These are phyloP conservation scores for Teleogryllus oceanicus DNA, from an alignment of 2,888 invertebrate genomes.

Conservation along the genomic window DNA sequence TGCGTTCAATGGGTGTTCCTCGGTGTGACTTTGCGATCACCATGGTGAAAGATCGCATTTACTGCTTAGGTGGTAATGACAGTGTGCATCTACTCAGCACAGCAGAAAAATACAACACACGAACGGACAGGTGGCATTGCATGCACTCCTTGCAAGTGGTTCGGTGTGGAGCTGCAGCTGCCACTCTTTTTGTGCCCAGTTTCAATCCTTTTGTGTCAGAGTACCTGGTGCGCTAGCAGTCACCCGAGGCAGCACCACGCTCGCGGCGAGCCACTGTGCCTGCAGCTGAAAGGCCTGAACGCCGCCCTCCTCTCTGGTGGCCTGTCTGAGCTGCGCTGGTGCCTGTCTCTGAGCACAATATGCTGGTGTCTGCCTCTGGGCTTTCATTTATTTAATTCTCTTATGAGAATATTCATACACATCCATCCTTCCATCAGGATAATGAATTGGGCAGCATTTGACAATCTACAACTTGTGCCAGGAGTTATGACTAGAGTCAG, in stretches of 20 bases:
- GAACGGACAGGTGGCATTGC: slow-evolving; percentile 44
- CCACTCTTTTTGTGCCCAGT: slow-evolving; percentile 40
- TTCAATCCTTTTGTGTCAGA: neutral
- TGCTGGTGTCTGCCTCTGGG: too few species aligned
- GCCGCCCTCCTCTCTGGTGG: neutral
- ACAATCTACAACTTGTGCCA: too few species aligned
- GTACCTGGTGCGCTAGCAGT: neutral
- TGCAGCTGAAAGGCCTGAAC: neutral
- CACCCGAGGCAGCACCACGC: neutral
- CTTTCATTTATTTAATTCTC: too few species aligned
- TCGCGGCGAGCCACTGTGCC: neutral
- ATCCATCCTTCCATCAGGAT: too few species aligned
- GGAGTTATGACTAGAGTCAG: too few species aligned
- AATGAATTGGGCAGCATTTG: too few species aligned
- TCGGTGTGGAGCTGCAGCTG: slow-evolving; percentile 41
- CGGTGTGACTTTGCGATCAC: slow-evolving; percentile 43
- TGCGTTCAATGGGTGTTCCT: slow-evolving; percentile 43
- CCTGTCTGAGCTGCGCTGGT: neutral
- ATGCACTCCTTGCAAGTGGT: slow-evolving; percentile 26
- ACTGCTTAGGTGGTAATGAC: slow-evolving; percentile 44
- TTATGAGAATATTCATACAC: too few species aligned
- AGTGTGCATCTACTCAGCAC: slow-evolving; percentile 43
- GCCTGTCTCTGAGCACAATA: too few species aligned
- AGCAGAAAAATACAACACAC: slow-evolving; percentile 45
- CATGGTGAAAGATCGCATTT: slow-evolving; percentile 42